These are phyloP conservation scores for Oegoconia quadripuncta DNA, from an alignment of 2,888 invertebrate species.

Conservation along the genomic window DNA sequence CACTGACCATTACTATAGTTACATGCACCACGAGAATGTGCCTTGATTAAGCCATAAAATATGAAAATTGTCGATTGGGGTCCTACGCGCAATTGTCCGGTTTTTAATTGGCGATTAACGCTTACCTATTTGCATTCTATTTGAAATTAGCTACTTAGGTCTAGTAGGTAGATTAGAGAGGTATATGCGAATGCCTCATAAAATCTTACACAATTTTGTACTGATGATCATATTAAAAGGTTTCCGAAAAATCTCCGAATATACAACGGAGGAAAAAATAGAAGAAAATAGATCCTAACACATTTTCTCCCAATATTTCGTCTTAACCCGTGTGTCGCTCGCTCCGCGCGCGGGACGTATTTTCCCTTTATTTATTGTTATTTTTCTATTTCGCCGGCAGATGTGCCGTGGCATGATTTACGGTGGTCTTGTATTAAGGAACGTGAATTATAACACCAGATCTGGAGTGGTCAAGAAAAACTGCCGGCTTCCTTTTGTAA, in stretches of 20 bases:
- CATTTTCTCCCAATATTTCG: slow-evolving; percentile 40
- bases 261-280: slow-evolving; percentile 10
- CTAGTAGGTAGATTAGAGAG: background rate
- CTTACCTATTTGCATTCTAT: slow-evolving; percentile 1
- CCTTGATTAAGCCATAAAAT: slow-evolving; percentile 6
- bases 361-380: slow-evolving; percentile 76
- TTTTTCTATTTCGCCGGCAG: slow-evolving; percentile 78
- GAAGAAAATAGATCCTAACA: slow-evolving; percentile 17
- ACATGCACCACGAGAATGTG: background rate
- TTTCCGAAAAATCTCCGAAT: slow-evolving; percentile 7
- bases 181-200: background rate
- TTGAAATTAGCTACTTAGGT: background rate
- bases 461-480: slow-evolving; percentile 42
- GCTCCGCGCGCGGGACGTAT: slow-evolving; percentile 26
- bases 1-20: too few relatives aligned
- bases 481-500: too few relatives aligned
- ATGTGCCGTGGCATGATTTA: slow-evolving; percentile 73
- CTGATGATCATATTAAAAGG: too few relatives aligned
- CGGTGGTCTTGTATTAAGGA: slow-evolving; percentile 65
- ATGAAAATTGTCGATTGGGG: slow-evolving; percentile 8
- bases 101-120: slow-evolving; percentile 8
- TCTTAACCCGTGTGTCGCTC: slow-evolving; percentile 36
- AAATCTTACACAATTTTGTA: too few relatives aligned
- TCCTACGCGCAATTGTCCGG: background rate
- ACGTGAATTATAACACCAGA: slow-evolving; percentile 59